These are phyloP conservation scores for Drosophila subquinaria DNA, from an alignment of 2,888 invertebrate species.

Conservation along the genomic window DNA sequence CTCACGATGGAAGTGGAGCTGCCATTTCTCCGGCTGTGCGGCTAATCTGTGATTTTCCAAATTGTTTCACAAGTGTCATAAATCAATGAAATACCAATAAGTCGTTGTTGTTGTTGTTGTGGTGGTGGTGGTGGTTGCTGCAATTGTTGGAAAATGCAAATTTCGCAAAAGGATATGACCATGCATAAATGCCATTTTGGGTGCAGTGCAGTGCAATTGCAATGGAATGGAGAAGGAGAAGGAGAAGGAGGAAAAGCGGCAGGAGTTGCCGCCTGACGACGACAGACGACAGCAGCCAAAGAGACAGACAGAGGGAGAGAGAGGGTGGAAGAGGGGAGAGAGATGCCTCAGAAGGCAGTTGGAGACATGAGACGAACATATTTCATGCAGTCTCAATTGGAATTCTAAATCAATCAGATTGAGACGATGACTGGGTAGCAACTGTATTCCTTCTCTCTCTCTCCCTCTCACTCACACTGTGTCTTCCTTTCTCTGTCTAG, in stretches of 20 bases:
- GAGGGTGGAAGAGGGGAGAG: neutral
- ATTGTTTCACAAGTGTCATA: constrained; percentile 85
- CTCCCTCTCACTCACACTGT: neutral
- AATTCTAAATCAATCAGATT: constrained; percentile 85
- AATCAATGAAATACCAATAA: constrained; percentile 85
- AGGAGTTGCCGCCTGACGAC: constrained; percentile 21
- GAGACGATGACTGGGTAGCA: constrained; percentile 70
- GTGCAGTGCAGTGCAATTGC: constrained; percentile 27
- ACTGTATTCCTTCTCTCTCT: constrained; percentile 2
- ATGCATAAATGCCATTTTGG: constrained; percentile 69
- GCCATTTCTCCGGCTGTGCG: constrained; percentile 39
- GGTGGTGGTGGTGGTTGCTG: constrained; percentile 37
- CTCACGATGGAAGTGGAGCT: constrained; percentile 18
- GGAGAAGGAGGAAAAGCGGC: constrained; percentile 4
- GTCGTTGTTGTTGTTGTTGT: constrained; percentile 61
- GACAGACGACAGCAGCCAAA: constrained; percentile 53
- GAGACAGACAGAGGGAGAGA: too few species aligned
- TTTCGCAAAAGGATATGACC: constrained; percentile 79
- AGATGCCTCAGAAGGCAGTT: constrained; percentile 22
- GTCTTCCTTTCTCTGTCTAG: neutral
- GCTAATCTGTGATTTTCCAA: constrained; percentile 84
- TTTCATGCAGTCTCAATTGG: constrained; percentile 84
- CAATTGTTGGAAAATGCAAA: constrained; percentile 83
- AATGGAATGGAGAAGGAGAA: constrained; percentile 6
- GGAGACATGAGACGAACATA: constrained; percentile 78